Base-by-base conservation (phyloP, 2,888 invertebrate species). In the Hypolimnas misippus region DNA sequence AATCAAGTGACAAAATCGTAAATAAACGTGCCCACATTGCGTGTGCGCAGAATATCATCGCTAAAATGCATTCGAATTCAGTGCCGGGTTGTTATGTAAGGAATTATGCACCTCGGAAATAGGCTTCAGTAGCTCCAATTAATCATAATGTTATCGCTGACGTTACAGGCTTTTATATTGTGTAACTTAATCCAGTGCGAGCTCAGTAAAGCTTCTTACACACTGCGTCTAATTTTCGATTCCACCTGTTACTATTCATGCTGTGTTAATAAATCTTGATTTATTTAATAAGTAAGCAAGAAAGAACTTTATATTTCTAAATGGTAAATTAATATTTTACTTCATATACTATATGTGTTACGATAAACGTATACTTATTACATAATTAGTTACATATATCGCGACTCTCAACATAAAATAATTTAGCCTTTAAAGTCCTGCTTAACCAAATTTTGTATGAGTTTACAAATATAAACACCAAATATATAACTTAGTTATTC, bases 121-220 rank as follows among this genome's bases (percentile, higher is more conserved):
- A 61, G 62, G 65, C 62, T 68, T 66, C 66, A 60, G 68, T 65
- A 66, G 64, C 63, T 44, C 62, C 51, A 66, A 65, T 70, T 70
- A 65, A 68, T 66, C 61, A 70, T 65, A 63, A 68, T 63, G 58
- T 57, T 65, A 65, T 63, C 63, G 44, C 50, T 55, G 58, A 57
- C 65, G 50, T 61, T 62, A 65, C 50, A 31, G 57, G 31, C 51
- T 51, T 62, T 65, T 49, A 62, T 62, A 67, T 61, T 58, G 55
- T 61, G 57, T 61, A 61, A 66, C 57, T 58, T 33, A 53, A 66
- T 53, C 57, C 59, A 55, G 53, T 10, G 8, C 57, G 49, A n/a
- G 53, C 59, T 44, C 21, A 38, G 53, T 53, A 46, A 16, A 53
- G 52, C 53, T 53, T 53, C 52, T 46, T 12, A 29, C 29, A 59